Base-by-base conservation (phyloP, 2,797 vertebrate genomes). In the Poeciliopsis infans region DNA sequence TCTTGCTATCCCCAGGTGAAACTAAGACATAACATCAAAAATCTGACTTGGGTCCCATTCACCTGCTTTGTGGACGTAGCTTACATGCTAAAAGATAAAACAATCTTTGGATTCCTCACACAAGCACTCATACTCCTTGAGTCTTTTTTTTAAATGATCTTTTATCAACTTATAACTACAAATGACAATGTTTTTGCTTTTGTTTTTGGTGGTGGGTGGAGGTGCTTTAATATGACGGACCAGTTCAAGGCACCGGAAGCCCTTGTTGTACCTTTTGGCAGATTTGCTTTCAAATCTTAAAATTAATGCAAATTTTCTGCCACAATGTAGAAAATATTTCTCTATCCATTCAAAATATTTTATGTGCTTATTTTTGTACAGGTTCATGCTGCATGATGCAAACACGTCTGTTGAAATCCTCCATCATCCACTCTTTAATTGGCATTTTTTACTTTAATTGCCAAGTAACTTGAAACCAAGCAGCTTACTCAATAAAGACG, bases 371-470 rank as follows among this genome's bases (percentile, higher is more conserved):
- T 76, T 83, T 75, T 3, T 78, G n/a, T 66, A 36, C 16, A 55
- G 33, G n/a, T 46, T 36, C 28, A 4, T 53, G 84, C 33, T 61
- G 72, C 72, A 78, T 66, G 18, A 2, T 16, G 33, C 71, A 49
- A 51, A 70, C 75, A 61, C 73, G 73, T 72, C 82, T 53, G 73
- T 80, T 39, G 64, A 49, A 83, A 74, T 73, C 53, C 76, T 77
- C 7, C 77, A 59, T 31, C 77, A 81, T 85, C 86, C 75, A 78
- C 76, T 80, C 88, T 85, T 88, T 88, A 85, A 91, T 91, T 87
- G 78, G 71, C 80, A 81, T 93, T 85, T 72, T 90, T 93, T 85
- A 84, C 78, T 93, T 94, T 94, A 92, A 93, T 75, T 81, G 79
- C 69, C 43, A 46, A 76, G 89, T 93, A 92, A 93, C 88, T 79